Base-by-base conservation (phyloP, 1,140 invertebrate species). In the Drosophila kepulauana region DNA sequence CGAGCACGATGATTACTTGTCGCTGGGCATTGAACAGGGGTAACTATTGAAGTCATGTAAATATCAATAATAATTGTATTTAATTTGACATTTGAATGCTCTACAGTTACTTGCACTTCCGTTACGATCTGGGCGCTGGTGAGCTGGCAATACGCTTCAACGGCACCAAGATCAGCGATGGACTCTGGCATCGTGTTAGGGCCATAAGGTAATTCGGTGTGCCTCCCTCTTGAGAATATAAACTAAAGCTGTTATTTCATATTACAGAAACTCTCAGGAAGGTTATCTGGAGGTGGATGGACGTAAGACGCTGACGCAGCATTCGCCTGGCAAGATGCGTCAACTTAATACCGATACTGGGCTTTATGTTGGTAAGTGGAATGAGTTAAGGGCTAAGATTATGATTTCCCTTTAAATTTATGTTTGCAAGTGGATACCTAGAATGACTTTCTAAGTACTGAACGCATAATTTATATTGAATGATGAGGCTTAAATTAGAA, bases 181-280 rank as follows among this genome's bases (percentile, higher is more conserved):
- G 97, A 59, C 94, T 97, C 43, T 99, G 98, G 98, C 98, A 99
- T 93, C 94, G 96, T 69, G 95, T 98, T 25, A 95, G 96, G 93
- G 96, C 97, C 30, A 95, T 97, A 33, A 97, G 98, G 98, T 98
- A 93, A 93, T 84, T 52, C 13, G 0, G 8, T 57, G 7, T 7
- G 11, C n/a, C 4, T 16, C 8, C n/a, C 2, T 38, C 0, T 5
- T 65, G 11, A 38, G 7, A 28, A 20, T 1, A 1, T 0, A 15
- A 13, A 3, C 13, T 52, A 0, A n/a, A 51, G 33, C 28, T 25
- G 1, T 20, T 46, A 5, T 5, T 3, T 10, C 13, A 10, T 11
- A 2, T 91, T 91, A 93, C 91, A 98, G 97, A 91, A 96, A 97
- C 92, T 96, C 97, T 78, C 96, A 97, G 93, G 95, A 97, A 87